Conservation (phyloP, 1,140 invertebrate genomes). For the Bactericera cockerelli region DNA sequence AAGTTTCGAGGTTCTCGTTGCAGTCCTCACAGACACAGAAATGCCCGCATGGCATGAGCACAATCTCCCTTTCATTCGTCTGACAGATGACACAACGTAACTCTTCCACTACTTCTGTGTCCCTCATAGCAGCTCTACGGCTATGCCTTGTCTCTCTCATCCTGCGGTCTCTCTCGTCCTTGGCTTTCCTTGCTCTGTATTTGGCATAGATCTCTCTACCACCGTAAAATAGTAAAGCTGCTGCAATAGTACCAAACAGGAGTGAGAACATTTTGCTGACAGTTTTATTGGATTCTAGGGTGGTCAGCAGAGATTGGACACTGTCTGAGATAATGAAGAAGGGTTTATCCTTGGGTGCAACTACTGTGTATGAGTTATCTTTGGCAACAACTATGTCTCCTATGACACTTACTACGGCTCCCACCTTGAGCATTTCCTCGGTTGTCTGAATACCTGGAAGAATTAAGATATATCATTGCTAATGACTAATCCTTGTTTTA, state of each 20-base stretch:
- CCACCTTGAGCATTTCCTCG: slow-evolving; percentile 59
- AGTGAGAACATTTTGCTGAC: neutral
- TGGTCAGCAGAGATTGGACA: neutral
- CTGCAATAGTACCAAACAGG: neutral
- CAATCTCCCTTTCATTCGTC: slow-evolving; percentile 37
- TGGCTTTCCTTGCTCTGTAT: neutral
- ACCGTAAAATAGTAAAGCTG: neutral
- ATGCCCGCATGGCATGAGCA: slow-evolving; percentile 65
- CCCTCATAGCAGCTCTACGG: slow-evolving; percentile 38
- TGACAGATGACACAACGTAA: slow-evolving; percentile 60
- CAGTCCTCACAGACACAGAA: slow-evolving; percentile 72
- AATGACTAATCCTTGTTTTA: slow-evolving; percentile 29
- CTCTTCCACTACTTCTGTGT: slow-evolving; percentile 42
- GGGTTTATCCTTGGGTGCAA: neutral
- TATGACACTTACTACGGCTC: slow-evolving; percentile 48
- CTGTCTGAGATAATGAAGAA: neutral
- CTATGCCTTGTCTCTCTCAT: slow-evolving; percentile 33
- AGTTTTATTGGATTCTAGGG: neutral
- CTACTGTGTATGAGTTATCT: neutral
- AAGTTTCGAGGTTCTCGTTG: slow-evolving; percentile 42
- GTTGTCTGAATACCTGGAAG: slow-evolving; percentile 60
- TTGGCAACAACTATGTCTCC: neutral
- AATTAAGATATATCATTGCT: too few relatives aligned
- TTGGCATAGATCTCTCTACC: neutral
- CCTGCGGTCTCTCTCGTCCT: neutral